Percentiles rank a stretch among this genome's conserved stretches.
Conservation (phyloP, 2,113 vertebrate genomes). For the Nothobranchius furzeri region DNA sequence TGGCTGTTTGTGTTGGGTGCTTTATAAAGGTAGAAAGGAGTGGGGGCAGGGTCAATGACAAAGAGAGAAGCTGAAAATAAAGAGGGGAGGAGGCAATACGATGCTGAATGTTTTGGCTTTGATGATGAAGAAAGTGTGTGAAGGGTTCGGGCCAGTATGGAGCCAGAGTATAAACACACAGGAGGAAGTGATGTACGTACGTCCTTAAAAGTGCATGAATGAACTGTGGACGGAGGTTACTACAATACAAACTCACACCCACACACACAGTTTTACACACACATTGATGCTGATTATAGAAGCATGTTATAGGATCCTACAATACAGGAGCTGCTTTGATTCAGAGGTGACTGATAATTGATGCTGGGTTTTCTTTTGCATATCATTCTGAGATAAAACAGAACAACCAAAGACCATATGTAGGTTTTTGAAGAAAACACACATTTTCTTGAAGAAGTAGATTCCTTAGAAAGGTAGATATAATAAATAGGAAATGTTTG, state of each 20-base stretch:
- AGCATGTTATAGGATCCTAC: not conserved
- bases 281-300: not conserved
- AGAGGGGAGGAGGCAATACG: not conserved
- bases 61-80: not conserved
- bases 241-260: conserved; percentile 28
- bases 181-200: conserved; percentile 33
- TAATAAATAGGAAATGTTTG: too few species aligned
- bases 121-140: conserved; percentile 25
- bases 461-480: too few species aligned
- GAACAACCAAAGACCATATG: too few species aligned
- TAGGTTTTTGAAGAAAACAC: too few species aligned
- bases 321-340: not conserved
- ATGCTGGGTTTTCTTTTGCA: too few species aligned
- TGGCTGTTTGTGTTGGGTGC: not conserved
- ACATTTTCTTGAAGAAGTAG: too few species aligned
- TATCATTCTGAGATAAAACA: too few species aligned
- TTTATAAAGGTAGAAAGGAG: conserved; percentile 1
- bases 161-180: conserved; percentile 25
- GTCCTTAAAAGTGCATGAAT: conserved; percentile 39
- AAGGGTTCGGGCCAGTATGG: conserved; percentile 33
- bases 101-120: conserved; percentile 31
- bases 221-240: conserved; percentile 38
- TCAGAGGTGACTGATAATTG: too few species aligned
- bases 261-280: not conserved
- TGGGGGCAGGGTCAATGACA: not conserved